Conservation (phyloP, 2,113 vertebrate species). For the Danio rerio region GRCz12tu NC_133190.1:18530501-18531000, state of each 20-base stretch:
- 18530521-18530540: too few species aligned
- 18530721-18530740: too few species aligned
- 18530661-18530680: too few species aligned
- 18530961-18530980: too few species aligned
- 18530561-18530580: not conserved
- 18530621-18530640: not conserved
- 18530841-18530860: not conserved
- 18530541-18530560: not conserved
- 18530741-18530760: too few species aligned
- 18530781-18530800: not conserved
- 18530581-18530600: not conserved
- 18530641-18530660: too few species aligned
- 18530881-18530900: not conserved
- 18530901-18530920: too few species aligned
- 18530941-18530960: too few species aligned
- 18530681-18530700: too few species aligned
- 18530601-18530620: not conserved
- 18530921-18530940: too few species aligned
- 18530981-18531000: not conserved
- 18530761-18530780: not conserved
- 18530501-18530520: not conserved
- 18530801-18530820: not conserved
- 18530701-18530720: too few species aligned
- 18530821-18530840: not conserved
- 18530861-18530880: not conserved